Evolutionary conservation across 2,113 vertebrate genomes (phyloP).

Genomic region (Cercopithecus mona): DNA sequence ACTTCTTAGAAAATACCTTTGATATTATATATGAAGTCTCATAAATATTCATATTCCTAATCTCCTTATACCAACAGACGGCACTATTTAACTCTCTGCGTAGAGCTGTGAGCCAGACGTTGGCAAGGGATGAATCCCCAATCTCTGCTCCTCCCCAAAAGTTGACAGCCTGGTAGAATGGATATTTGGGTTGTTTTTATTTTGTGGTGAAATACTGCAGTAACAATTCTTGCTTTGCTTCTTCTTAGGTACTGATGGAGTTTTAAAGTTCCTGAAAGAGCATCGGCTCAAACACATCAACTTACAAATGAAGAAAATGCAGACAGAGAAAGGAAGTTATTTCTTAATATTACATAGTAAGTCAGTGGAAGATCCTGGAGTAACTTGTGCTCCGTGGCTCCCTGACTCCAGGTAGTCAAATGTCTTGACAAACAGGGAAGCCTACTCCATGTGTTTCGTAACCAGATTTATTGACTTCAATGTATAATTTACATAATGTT

Average conservation of each 20-base stretch:
- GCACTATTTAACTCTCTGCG: rapidly evolving
- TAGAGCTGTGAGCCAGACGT: rapidly evolving
- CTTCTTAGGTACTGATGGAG: background rate
- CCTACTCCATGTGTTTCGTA: background rate
- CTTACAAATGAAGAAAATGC: background rate
- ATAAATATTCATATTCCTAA: background rate
- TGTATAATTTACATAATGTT: background rate
- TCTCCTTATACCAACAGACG: background rate
- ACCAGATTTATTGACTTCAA: background rate
- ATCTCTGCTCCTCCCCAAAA: background rate
- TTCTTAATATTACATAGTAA: background rate
- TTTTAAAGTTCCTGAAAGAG: background rate
- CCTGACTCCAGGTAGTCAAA: background rate
- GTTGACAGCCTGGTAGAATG: background rate
- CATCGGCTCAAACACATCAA: background rate
- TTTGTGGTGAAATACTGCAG: background rate
- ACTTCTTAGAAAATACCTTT: background rate
- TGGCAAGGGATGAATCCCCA: too few species aligned
- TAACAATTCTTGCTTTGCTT: background rate
- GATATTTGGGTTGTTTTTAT: background rate
- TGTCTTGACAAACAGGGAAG: background rate
- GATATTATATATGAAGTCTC: background rate
- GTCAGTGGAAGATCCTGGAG: background rate
- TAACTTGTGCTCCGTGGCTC: background rate
- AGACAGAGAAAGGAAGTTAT: background rate